These are phyloP conservation scores for Pentamera pediparva DNA, from an alignment of 53 echinoderm and acorn worm species.

Conservation along the genomic window DNA sequence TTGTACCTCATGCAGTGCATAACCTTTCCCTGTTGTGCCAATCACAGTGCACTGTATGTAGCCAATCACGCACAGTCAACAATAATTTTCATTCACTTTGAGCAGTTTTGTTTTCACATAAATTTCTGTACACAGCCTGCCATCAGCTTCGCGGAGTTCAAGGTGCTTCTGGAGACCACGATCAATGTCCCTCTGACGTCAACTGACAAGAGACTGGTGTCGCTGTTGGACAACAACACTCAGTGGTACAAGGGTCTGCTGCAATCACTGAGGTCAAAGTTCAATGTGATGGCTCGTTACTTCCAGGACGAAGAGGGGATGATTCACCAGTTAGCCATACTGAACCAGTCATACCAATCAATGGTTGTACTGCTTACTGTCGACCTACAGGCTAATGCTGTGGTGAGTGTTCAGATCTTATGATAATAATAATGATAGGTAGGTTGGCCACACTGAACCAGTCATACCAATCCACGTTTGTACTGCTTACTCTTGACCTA, in stretches of 20 bases:
- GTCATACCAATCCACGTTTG: conserved; percentile 58
- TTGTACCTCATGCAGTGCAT: too few relatives aligned
- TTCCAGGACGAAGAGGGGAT: conserved; percentile 70
- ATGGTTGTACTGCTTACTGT: conserved; percentile 87
- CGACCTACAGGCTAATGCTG: conserved; percentile 59
- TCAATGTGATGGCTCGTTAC: conserved; percentile 39
- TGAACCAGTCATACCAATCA: conserved; percentile 65
- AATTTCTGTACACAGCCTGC: conserved; percentile 22
- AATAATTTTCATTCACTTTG: too few relatives aligned
- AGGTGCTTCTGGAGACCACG: conserved; percentile 75
- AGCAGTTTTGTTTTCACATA: neutral
- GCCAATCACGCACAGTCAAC: too few relatives aligned
- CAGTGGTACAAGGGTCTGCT: conserved; percentile 77
- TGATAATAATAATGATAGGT: neutral
- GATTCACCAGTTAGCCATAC: conserved; percentile 65
- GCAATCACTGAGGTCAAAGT: conserved; percentile 56
- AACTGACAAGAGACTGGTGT: conserved; percentile 55
- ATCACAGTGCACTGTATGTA: too few relatives aligned
- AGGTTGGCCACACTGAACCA: neutral
- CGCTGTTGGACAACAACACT: conserved; percentile 57
- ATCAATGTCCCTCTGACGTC: conserved; percentile 64
- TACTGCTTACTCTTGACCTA: conserved; percentile 73
- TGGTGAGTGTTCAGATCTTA: conserved; percentile 33
- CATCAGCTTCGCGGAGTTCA: conserved; percentile 86
- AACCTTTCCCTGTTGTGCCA: too few relatives aligned